Conservation (phyloP, 2,888 invertebrate species). For the Sinotaia quadrata region DNA sequence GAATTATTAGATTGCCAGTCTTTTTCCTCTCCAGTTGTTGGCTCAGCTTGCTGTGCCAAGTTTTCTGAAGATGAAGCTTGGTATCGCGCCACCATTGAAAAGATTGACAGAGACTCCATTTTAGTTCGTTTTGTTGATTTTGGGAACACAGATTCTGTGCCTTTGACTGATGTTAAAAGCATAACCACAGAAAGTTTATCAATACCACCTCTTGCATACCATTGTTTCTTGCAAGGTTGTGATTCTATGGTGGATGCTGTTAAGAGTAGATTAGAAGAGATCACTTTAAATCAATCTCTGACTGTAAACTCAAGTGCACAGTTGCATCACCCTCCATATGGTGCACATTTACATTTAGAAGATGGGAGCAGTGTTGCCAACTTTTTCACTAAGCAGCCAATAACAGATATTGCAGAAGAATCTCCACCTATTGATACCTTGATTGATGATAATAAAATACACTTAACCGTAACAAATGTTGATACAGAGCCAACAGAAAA, state of each 20-base stretch:
- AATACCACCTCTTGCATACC: conserved; percentile 45
- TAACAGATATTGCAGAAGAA: neutral
- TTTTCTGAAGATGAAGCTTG: conserved; percentile 59
- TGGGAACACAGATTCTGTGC: conserved; percentile 61
- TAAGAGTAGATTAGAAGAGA: conserved; percentile 43
- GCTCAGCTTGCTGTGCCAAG: conserved; percentile 50
- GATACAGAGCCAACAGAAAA: neutral
- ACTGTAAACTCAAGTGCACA: conserved; percentile 35
- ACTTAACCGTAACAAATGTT: no score
- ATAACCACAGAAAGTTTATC: conserved; percentile 26
- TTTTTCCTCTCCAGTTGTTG: conserved; percentile 23
- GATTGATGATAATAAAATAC: no score
- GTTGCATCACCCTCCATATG: conserved; percentile 28
- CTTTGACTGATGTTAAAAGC: conserved; percentile 8
- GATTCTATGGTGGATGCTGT: conserved; percentile 39
- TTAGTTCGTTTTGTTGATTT: conserved; percentile 66
- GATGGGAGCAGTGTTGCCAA: conserved; percentile 24
- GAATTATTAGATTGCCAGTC: conserved; percentile 3
- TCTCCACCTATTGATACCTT: neutral
- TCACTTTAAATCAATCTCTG: conserved; percentile 42
- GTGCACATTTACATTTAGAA: conserved; percentile 40
- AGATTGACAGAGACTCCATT: conserved; percentile 28
- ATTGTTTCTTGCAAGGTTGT: conserved; percentile 43
- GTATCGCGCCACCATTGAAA: conserved; percentile 55
- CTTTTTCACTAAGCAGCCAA: neutral